Conservation (phyloP, 2,797 vertebrate species). For the Poecile montanus region DNA sequence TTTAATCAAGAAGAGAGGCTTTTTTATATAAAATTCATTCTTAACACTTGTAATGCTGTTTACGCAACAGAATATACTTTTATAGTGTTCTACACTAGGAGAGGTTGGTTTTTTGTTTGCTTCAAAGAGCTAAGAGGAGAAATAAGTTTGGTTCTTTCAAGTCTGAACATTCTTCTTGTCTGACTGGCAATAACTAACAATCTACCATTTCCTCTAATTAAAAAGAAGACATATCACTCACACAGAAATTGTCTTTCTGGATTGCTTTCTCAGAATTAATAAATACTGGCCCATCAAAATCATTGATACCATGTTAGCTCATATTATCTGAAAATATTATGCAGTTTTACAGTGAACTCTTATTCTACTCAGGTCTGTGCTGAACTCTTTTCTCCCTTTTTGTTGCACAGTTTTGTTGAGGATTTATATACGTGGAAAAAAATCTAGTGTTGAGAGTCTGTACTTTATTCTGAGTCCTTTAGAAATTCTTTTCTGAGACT, state of each 20-base stretch:
- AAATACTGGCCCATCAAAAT: background rate
- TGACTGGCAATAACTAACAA: background rate
- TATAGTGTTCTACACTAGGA: background rate
- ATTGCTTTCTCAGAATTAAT: background rate
- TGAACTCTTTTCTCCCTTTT: background rate
- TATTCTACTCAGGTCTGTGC: background rate
- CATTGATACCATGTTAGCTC: background rate
- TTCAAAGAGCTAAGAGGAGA: background rate
- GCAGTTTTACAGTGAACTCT: background rate
- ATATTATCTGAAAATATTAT: background rate
- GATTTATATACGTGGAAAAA: background rate
- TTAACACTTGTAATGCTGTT: background rate
- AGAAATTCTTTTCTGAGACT: background rate
- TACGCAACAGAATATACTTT: background rate
- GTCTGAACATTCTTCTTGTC: background rate
- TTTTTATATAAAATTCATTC: background rate
- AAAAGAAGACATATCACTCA: background rate
- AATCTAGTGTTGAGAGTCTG: background rate
- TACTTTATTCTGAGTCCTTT: background rate
- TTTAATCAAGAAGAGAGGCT: background rate
- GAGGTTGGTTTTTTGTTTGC: rapidly evolving
- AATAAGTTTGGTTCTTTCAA: background rate
- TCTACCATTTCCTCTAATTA: background rate
- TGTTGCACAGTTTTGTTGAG: background rate
- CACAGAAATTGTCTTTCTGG: background rate